Evolutionary conservation across 2,113 vertebrate genomes (phyloP).

Genomic region (Coptodon bakossiorum): DNA sequence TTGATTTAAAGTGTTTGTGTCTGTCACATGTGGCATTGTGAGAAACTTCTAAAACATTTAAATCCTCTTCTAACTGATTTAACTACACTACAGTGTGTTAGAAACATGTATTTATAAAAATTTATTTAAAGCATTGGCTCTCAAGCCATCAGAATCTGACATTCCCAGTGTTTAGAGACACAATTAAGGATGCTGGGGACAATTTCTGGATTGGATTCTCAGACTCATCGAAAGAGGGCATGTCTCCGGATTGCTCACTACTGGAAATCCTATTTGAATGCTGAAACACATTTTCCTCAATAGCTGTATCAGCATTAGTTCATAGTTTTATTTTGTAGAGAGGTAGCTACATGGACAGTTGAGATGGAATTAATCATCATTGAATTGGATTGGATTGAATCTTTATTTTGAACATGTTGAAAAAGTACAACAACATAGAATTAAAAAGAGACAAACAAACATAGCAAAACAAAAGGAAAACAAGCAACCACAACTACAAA

Average conservation of each 20-base stretch:
- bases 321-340: accelerated
- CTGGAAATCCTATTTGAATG: neutral
- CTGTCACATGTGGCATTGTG: accelerated
- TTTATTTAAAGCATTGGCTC: accelerated
- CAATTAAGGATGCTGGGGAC: accelerated
- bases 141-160: neutral
- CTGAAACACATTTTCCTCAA: neutral
- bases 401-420: too few species aligned
- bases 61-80: accelerated
- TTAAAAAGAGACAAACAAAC: too few species aligned
- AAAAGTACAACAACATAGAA: too few species aligned
- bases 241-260: too few species aligned
- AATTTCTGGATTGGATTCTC: neutral
- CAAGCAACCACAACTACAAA: too few species aligned
- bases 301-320: neutral
- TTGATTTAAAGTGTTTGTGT: too few species aligned
- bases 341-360: accelerated
- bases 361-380: accelerated
- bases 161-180: neutral
- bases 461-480: too few species aligned
- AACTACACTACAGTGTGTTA: neutral
- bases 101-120: neutral
- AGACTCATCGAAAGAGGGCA: neutral
- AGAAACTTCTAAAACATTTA: neutral
- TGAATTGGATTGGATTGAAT: too few species aligned